Evolutionary conservation across 2,888 invertebrate genomes (phyloP).

Genomic region (Cataglyphis rosenhaueri): DNA sequence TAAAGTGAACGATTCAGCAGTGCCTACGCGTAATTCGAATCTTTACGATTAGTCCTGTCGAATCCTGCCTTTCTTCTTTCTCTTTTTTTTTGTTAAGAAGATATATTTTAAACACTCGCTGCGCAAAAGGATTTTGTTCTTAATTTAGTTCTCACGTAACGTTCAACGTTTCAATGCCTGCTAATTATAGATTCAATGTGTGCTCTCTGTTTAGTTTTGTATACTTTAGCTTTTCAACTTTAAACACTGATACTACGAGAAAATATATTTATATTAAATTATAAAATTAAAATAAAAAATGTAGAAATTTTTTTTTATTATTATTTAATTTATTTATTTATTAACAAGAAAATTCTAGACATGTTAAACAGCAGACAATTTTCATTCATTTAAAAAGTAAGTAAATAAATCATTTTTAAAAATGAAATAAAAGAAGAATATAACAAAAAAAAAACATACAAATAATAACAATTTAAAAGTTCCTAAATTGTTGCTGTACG

Average conservation of each 20-base stretch:
- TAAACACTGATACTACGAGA: neutral
- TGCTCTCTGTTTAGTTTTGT: slow-evolving; percentile 58
- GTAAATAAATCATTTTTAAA: neutral
- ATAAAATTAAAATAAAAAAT: neutral
- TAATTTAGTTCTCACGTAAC: slow-evolving; percentile 71
- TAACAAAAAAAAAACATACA: neutral
- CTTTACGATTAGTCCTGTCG: slow-evolving; percentile 3
- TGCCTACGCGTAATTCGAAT: slow-evolving; percentile 63
- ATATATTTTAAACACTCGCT: slow-evolving; percentile 29
- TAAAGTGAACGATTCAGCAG: slow-evolving; percentile 64
- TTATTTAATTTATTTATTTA: slow-evolving; percentile 25
- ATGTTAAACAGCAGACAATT: neutral
- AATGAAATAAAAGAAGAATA: neutral
- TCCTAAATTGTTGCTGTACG: neutral
- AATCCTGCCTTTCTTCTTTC: neutral
- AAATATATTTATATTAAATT: slow-evolving; percentile 4
- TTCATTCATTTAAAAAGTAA: neutral
- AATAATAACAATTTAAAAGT: neutral
- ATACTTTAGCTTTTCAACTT: slow-evolving; percentile 39
- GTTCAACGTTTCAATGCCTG: slow-evolving; percentile 66
- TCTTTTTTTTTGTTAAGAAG: neutral
- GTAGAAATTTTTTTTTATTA: neutral
- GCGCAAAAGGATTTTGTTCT: slow-evolving; percentile 54
- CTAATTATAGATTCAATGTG: slow-evolving; percentile 73
- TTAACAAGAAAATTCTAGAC: neutral